Percentiles rank a stretch among this genome's conserved stretches.
phyloP scores from a whole-genome alignment of 1,140 invertebrate species.

The Chironomus tepperi region DNA sequence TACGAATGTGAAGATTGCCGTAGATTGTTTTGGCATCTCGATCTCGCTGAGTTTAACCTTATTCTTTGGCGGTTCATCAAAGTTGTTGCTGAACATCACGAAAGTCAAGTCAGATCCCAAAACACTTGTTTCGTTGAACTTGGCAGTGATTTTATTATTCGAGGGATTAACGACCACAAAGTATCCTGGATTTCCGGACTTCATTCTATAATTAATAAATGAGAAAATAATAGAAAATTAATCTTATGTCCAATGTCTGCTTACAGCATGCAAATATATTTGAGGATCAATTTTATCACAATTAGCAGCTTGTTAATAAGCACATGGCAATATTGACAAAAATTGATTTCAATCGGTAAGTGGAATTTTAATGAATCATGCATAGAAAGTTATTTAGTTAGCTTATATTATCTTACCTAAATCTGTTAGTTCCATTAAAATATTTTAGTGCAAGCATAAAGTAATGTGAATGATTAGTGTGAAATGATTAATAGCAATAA shows the following conservation, averaged over 20 bases:
- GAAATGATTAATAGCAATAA: background rate
- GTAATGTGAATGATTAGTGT: too few species aligned
- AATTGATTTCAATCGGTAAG: too few species aligned
- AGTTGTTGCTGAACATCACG: constrained; percentile 46
- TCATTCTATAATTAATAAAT: constrained; percentile 45
- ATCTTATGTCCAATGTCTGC: too few species aligned
- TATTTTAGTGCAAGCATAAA: too few species aligned
- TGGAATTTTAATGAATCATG: background rate
- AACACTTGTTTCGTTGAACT: constrained; percentile 39
- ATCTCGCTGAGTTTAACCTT: constrained; percentile 35
- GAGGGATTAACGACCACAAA: constrained; percentile 55
- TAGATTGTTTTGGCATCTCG: constrained; percentile 39
- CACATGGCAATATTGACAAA: background rate
- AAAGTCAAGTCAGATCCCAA: constrained; percentile 47
- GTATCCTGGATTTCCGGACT: constrained; percentile 58
- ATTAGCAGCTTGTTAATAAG: background rate
- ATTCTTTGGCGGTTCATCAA: constrained; percentile 36
- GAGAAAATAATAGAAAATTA: too few species aligned
- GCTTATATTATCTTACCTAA: background rate
- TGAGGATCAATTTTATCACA: constrained; percentile 26
- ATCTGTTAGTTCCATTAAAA: background rate
- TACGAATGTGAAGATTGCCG: constrained; percentile 41
- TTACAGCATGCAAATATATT: too few species aligned
- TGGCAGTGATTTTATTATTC: constrained; percentile 38
- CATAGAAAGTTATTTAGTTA: background rate